These are phyloP conservation scores for Mythimna vitellina DNA, from an alignment of 2,888 invertebrate genomes.

Conservation along the genomic window DNA sequence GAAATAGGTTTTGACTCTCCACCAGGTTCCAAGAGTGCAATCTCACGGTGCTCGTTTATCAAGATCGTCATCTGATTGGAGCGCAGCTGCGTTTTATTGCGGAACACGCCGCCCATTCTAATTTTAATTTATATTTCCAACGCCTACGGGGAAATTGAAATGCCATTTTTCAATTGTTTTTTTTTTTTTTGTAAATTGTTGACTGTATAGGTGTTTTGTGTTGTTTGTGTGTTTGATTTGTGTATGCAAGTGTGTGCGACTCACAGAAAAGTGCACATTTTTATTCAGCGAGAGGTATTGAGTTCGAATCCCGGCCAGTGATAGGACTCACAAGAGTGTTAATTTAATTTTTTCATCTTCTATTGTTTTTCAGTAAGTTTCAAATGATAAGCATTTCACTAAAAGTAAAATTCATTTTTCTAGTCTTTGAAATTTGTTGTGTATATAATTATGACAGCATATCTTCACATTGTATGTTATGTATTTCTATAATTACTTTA, in stretches of 20 bases:
- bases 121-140: conserved; percentile 86
- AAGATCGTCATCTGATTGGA: conserved; percentile 89
- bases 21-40: conserved; percentile 81
- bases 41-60: conserved; percentile 90
- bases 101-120: conserved; percentile 84
- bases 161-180: conserved; percentile 64
- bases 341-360: background rate
- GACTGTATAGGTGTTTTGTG: background rate
- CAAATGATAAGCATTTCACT: background rate
- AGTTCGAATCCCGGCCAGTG: too few relatives aligned
- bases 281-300: background rate
- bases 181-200: conserved; percentile 37
- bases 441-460: too few relatives aligned
- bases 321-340: background rate
- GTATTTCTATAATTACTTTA: too few relatives aligned
- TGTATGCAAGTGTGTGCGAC: background rate
- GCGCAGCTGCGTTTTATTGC: conserved; percentile 90
- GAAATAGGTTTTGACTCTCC: conserved; percentile 34
- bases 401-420: too few relatives aligned
- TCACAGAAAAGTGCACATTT: background rate
- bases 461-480: too few relatives aligned
- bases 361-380: background rate
- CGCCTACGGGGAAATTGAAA: conserved; percentile 76
- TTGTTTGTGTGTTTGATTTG: background rate
- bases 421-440: too few relatives aligned